phyloP scores from a whole-genome alignment of 2,113 vertebrate genomes.

The Petrocephalus microphthalmus region DNA sequence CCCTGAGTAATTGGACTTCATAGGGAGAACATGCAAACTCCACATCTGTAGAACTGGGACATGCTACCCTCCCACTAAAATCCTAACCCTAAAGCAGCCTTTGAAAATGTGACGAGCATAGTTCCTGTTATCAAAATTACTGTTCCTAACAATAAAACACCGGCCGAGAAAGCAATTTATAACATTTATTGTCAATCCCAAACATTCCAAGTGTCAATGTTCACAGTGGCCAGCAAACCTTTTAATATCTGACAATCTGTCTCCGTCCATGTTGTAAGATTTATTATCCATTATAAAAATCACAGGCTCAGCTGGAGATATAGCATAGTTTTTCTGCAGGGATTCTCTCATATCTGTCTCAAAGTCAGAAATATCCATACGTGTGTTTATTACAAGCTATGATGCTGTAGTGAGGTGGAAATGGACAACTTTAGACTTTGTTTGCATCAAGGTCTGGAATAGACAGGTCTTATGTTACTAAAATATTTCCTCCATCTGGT shows the following conservation, averaged over 20 bases:
- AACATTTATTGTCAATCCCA: conserved; percentile 4
- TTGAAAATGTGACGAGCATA: neutral
- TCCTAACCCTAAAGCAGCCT: too few species aligned
- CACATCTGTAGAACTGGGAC: too few species aligned
- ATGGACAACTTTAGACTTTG: neutral
- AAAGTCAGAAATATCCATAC: neutral
- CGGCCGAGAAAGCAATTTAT: neutral
- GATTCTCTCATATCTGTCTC: neutral
- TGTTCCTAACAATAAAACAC: neutral
- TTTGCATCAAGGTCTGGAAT: conserved; percentile 46
- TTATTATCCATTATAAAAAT: conserved; percentile 33
- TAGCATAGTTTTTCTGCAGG: neutral
- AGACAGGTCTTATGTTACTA: conserved; percentile 53
- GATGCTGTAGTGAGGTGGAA: neutral
- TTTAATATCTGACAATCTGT: neutral
- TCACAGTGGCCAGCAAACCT: neutral
- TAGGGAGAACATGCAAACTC: too few species aligned
- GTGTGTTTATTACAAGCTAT: neutral
- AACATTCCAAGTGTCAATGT: neutral
- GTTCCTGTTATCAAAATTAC: neutral
- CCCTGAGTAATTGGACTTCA: too few species aligned
- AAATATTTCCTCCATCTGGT: conserved; percentile 53
- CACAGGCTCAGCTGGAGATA: neutral
- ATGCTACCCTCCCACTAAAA: too few species aligned
- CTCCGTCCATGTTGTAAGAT: conserved; percentile 16